Conservation (phyloP, 2,888 invertebrate genomes). For the Aelia acuminata region DNA sequence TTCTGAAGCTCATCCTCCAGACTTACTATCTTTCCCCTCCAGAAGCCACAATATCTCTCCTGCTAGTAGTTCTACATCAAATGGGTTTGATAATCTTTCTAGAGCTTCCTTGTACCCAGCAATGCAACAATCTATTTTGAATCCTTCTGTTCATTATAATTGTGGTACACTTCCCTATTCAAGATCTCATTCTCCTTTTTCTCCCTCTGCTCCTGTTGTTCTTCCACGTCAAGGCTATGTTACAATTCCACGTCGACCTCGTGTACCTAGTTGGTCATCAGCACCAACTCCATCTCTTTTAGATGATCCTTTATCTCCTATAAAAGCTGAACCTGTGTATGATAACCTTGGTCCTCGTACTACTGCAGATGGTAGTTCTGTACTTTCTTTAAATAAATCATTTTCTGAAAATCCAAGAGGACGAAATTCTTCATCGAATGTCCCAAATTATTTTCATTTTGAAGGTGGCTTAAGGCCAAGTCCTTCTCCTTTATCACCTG, state of each 20-base stretch:
- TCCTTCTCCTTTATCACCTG: conserved; percentile 67
- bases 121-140: conserved; percentile 74
- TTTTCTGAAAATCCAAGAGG: conserved; percentile 62
- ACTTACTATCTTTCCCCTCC: conserved; percentile 84
- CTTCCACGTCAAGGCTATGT: conserved; percentile 86
- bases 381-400: conserved; percentile 82
- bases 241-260: conserved; percentile 86
- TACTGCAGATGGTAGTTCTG: conserved; percentile 89
- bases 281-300: conserved; percentile 71
- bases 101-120: conserved; percentile 65
- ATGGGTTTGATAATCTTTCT: conserved; percentile 80
- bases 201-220: conserved; percentile 78
- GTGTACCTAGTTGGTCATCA: conserved; percentile 87
- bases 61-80: conserved; percentile 86
- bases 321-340: conserved; percentile 81
- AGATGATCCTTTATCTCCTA: conserved; percentile 67
- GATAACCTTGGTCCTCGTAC: conserved; percentile 88
- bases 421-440: conserved; percentile 60
- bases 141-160: conserved; percentile 69
- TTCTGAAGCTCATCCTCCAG: conserved; percentile 77
- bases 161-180: conserved; percentile 88
- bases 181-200: conserved; percentile 82
- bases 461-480: conserved; percentile 66
- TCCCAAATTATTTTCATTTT: conserved; percentile 61
- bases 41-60: conserved; percentile 81